A percentile compares a stretch with the other conserved stretches of the same genome.
Evolutionary conservation across 1,140 invertebrate genomes (phyloP).

Genomic region (Sinonovacula constricta): DNA sequence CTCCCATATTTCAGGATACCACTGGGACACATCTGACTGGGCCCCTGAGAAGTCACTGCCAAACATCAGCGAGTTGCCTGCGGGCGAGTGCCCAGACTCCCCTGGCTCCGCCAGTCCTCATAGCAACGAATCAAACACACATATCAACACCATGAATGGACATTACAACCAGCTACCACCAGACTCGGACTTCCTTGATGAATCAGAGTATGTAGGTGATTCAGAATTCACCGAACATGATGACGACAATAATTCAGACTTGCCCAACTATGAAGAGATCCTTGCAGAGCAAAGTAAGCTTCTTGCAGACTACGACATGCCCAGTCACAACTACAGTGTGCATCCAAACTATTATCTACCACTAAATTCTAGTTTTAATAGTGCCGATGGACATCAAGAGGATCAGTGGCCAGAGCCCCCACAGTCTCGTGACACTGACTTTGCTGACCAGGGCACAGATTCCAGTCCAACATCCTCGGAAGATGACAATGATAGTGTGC

Average conservation of each 20-base stretch:
- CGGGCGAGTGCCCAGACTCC: slow-evolving; percentile 93
- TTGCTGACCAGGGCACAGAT: slow-evolving; percentile 58
- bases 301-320: slow-evolving; percentile 77
- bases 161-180: slow-evolving; percentile 80
- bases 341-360: slow-evolving; percentile 93
- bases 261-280: slow-evolving; percentile 77
- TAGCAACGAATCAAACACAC: slow-evolving; percentile 90
- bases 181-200: slow-evolving; percentile 83
- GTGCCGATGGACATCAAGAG: slow-evolving; percentile 36
- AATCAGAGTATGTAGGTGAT: slow-evolving; percentile 86
- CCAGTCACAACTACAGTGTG: slow-evolving; percentile 85
- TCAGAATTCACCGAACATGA: slow-evolving; percentile 82
- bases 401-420: slow-evolving; percentile 51
- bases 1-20: slow-evolving; percentile 84
- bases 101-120: slow-evolving; percentile 85
- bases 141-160: slow-evolving; percentile 53
- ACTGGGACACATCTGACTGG: slow-evolving; percentile 98
- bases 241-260: slow-evolving; percentile 75
- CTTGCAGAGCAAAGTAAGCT: slow-evolving; percentile 69
- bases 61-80: slow-evolving; percentile 94
- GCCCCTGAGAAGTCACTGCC: slow-evolving; percentile 86
- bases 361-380: slow-evolving; percentile 69
- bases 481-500: slow-evolving; percentile 81
- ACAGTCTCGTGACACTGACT: slow-evolving; percentile 59
- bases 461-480: slow-evolving; percentile 38